These are phyloP conservation scores for Teleiodes luculella DNA, from an alignment of 2,888 invertebrate species.

Conservation along the genomic window DNA sequence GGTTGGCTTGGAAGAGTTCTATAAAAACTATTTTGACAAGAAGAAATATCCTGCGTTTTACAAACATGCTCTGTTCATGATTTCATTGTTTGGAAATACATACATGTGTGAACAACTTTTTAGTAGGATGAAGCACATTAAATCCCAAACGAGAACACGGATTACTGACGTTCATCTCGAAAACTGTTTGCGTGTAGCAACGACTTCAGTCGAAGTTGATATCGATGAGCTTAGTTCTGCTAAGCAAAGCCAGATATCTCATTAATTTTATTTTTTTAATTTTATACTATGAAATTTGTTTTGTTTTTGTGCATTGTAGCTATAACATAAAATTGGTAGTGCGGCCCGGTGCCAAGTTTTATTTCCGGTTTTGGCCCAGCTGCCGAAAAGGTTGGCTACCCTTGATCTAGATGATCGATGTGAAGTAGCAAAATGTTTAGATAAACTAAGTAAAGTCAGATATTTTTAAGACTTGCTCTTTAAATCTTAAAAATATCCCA, in stretches of 20 bases:
- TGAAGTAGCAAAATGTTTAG: no score
- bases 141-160: neutral
- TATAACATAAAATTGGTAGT: neutral
- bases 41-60: conserved; percentile 22
- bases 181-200: neutral
- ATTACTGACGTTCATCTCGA: neutral
- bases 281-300: neutral
- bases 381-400: neutral
- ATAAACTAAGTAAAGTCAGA: neutral
- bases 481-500: no score
- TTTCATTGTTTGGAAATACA: conserved; percentile 21
- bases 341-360: neutral
- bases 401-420: neutral
- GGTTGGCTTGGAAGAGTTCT: conserved; percentile 19
- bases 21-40: conserved; percentile 16
- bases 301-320: neutral
- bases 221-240: neutral
- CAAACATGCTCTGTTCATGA: conserved; percentile 22
- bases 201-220: neutral
- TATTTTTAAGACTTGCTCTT: no score
- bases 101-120: conserved; percentile 19
- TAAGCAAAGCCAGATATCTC: neutral
- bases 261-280: neutral
- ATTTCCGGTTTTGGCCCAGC: neutral
- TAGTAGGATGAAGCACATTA: conserved; percentile 14